phyloP scores from a whole-genome alignment of 2,888 invertebrate genomes.

The Chaetoderma sp. region DNA sequence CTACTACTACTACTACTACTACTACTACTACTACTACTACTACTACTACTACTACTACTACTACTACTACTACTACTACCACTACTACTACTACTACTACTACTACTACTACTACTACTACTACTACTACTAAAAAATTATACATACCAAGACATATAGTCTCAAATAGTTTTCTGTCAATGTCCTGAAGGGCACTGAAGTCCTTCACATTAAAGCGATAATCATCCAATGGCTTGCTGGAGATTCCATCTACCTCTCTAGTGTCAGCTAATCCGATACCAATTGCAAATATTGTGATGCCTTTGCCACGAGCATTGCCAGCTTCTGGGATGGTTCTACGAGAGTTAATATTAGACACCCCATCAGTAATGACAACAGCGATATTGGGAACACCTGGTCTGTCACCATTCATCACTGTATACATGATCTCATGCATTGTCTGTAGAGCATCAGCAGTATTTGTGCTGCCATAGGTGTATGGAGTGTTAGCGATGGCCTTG shows the following conservation, averaged over 20 bases:
- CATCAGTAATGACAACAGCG: slow-evolving; percentile 63
- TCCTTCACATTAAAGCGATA: slow-evolving; percentile 42
- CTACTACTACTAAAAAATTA: too few species aligned
- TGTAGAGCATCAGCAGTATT: slow-evolving; percentile 59
- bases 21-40: too few species aligned
- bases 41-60: too few species aligned
- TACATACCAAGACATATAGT: slow-evolving; percentile 43
- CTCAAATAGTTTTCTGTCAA: slow-evolving; percentile 48
- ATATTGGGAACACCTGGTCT: slow-evolving; percentile 50
- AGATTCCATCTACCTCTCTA: slow-evolving; percentile 44
- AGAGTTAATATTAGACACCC: slow-evolving; percentile 60
- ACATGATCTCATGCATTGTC: slow-evolving; percentile 50
- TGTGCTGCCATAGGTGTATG: slow-evolving; percentile 56
- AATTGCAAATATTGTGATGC: slow-evolving; percentile 47
- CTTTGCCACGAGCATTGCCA: slow-evolving; percentile 37
- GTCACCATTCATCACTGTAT: slow-evolving; percentile 53
- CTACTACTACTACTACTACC: too few species aligned
- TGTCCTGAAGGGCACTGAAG: slow-evolving; percentile 40
- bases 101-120: too few species aligned
- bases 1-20: too few species aligned
- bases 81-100: too few species aligned
- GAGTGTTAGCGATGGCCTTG: slow-evolving; percentile 49
- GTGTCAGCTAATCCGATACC: slow-evolving; percentile 47
- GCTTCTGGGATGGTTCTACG: slow-evolving; percentile 56
- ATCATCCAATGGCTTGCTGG: slow-evolving; percentile 35